Conservation (phyloP, 2,113 vertebrate genomes). For the Proteles cristata region DNA sequence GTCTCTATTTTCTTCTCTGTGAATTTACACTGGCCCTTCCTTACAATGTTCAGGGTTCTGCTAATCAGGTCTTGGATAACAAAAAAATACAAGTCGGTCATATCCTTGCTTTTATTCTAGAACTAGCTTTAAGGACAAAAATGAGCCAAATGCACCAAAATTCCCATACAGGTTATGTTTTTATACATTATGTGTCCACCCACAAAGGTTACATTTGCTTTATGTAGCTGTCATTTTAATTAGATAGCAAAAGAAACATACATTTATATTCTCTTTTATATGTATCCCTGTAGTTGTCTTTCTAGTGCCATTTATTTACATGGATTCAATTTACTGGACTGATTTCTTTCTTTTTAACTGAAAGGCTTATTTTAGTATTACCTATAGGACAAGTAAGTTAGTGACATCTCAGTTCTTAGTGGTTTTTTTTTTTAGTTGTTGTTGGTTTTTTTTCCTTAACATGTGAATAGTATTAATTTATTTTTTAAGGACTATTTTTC, state of each 20-base stretch:
- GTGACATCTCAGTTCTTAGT: background rate
- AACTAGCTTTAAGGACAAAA: background rate
- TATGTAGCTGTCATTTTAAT: background rate
- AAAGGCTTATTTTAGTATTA: background rate
- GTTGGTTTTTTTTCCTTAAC: background rate
- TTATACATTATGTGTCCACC: background rate
- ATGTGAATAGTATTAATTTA: background rate
- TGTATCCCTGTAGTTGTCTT: background rate
- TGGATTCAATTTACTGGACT: background rate
- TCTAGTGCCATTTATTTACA: background rate
- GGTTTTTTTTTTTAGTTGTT: too few relatives aligned
- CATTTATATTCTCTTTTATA: background rate
- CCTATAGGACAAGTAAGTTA: background rate
- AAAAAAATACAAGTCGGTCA: background rate
- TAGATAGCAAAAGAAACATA: background rate
- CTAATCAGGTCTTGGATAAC: background rate
- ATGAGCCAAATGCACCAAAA: background rate
- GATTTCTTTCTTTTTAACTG: background rate
- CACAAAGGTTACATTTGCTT: background rate
- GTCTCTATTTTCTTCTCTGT: background rate
- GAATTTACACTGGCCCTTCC: background rate
- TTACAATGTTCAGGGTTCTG: background rate
- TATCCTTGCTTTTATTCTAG: background rate
- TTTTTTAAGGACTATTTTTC: background rate
- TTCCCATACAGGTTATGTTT: background rate